Evolutionary conservation across 1,140 invertebrate genomes (phyloP).

Genomic region (Aphelenchoides besseyi): DNA sequence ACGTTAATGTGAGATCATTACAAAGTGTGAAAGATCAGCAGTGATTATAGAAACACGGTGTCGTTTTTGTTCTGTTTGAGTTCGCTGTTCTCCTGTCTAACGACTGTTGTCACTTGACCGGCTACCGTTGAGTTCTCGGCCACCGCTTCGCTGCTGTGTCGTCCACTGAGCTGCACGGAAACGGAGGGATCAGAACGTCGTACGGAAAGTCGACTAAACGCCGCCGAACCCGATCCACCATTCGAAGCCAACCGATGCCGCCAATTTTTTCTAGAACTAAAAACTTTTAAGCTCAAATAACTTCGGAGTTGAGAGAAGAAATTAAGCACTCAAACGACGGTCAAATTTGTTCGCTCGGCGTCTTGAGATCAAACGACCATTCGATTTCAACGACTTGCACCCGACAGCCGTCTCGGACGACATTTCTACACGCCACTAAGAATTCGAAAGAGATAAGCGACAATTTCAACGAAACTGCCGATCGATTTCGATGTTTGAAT

Average conservation of each 20-base stretch:
- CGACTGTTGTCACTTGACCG: not conserved
- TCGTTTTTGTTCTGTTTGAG: not conserved
- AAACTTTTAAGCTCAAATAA: not conserved
- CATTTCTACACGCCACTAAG: too few species aligned
- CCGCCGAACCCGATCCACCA: conserved; percentile 14
- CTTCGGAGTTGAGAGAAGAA: too few species aligned
- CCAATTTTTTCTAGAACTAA: conserved; percentile 1
- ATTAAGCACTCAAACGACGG: too few species aligned
- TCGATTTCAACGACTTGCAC: too few species aligned
- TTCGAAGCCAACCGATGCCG: not conserved
- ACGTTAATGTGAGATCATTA: too few species aligned
- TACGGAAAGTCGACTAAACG: conserved; percentile 10
- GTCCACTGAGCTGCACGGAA: conserved; percentile 14
- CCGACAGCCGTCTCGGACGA: too few species aligned
- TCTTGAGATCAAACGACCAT: not conserved
- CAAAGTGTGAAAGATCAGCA: too few species aligned
- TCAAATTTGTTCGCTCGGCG: not conserved
- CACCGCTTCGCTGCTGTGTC: not conserved
- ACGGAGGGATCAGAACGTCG: conserved; percentile 20
- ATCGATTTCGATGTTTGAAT: not conserved
- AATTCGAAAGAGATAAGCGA: not conserved
- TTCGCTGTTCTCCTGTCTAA: conserved; percentile 5
- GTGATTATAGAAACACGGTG: conserved; percentile 15
- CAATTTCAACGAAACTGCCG: not conserved
- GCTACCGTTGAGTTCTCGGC: not conserved